Evolutionary conservation across 2,888 invertebrate genomes (phyloP).

Genomic region (Leucophenga montana): DNA sequence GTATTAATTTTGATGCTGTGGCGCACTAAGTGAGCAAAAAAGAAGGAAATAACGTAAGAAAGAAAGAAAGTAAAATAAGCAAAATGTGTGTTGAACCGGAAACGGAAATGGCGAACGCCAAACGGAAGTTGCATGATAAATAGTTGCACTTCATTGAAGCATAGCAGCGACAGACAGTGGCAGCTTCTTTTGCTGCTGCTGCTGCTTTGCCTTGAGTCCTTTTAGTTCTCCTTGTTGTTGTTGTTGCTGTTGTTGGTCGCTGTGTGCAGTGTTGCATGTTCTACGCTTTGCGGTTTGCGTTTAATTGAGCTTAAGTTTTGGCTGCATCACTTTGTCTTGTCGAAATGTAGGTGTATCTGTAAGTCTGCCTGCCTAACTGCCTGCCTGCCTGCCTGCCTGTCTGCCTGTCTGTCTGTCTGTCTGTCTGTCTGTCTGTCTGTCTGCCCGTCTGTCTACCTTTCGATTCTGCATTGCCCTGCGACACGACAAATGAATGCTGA

Average conservation of each 20-base stretch:
- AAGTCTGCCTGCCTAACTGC: too few species aligned
- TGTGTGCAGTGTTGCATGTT: background rate
- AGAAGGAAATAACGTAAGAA: background rate
- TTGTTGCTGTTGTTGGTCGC: background rate
- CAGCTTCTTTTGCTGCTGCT: background rate
- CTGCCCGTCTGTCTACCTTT: too few species aligned
- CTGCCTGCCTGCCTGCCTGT: too few species aligned
- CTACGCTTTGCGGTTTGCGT: background rate
- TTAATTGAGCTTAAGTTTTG: conserved; percentile 18
- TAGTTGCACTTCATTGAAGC: conserved; percentile 19
- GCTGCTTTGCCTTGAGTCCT: background rate
- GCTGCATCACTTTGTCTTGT: background rate
- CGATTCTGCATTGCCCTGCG: too few species aligned
- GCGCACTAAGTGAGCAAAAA: background rate
- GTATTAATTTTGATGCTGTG: conserved; percentile 17
- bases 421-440: too few species aligned
- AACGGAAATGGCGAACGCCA: conserved; percentile 14
- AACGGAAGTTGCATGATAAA: conserved; percentile 18
- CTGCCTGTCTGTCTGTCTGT: too few species aligned
- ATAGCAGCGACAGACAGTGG: background rate
- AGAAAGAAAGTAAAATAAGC: background rate
- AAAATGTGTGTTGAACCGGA: background rate
- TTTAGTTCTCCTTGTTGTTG: background rate
- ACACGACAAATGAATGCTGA: too few species aligned
- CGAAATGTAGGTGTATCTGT: too few species aligned